These are phyloP conservation scores for Incurvaria masculella DNA, from an alignment of 2,888 invertebrate genomes.

Conservation along the genomic window DNA sequence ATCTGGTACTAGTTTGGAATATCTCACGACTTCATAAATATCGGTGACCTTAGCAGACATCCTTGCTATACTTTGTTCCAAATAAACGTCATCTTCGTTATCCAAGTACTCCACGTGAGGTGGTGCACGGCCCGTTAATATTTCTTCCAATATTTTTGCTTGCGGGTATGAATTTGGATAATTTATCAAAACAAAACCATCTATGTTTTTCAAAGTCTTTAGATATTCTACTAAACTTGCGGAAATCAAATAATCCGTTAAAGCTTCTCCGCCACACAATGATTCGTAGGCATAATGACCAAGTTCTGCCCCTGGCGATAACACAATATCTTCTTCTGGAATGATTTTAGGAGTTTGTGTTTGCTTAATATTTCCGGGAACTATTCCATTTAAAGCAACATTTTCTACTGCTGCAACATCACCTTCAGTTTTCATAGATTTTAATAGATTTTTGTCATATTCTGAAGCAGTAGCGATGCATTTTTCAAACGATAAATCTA, in stretches of 20 bases:
- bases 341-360: conserved; percentile 60
- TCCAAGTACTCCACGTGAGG: conserved; percentile 35
- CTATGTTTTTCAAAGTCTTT: conserved; percentile 39
- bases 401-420: conserved; percentile 15
- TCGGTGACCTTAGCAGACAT: conserved; percentile 38
- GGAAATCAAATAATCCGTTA: conserved; percentile 53
- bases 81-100: conserved; percentile 38
- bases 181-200: conserved; percentile 63
- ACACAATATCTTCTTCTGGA: conserved; percentile 53
- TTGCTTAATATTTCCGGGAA: conserved; percentile 31
- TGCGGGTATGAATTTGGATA: conserved; percentile 59
- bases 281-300: conserved; percentile 56
- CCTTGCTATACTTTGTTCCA: conserved; percentile 37
- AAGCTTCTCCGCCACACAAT: conserved; percentile 48
- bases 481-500: conserved; percentile 43
- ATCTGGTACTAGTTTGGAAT: conserved; percentile 52
- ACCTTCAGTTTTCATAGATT: conserved; percentile 34
- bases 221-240: conserved; percentile 61
- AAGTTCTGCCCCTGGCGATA: conserved; percentile 48
- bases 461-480: conserved; percentile 27
- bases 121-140: conserved; percentile 50
- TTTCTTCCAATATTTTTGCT: conserved; percentile 58
- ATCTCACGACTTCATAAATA: conserved; percentile 29
- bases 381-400: conserved; percentile 9
- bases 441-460: conserved; percentile 35